Evolutionary conservation across 2,797 vertebrate species (phyloP).

Genomic region (Clarias pachynema): DNA sequence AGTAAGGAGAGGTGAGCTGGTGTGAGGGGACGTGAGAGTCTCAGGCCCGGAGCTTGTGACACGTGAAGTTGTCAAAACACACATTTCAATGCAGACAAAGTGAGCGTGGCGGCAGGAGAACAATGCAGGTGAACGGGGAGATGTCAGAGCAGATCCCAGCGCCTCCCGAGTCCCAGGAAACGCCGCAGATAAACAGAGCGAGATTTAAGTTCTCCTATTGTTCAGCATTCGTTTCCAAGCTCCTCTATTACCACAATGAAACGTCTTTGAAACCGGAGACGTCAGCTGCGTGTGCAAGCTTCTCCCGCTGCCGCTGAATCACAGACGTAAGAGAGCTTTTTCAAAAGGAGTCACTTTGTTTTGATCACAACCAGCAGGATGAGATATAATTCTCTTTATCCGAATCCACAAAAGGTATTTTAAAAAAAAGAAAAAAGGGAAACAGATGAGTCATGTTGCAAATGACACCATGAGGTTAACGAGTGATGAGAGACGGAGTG

Average conservation of each 20-base stretch:
- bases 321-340: slow-evolving; percentile 23
- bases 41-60: slow-evolving; percentile 57
- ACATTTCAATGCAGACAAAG: slow-evolving; percentile 57
- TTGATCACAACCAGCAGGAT: slow-evolving; percentile 36
- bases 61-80: slow-evolving; percentile 74
- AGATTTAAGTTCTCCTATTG: slow-evolving; percentile 68
- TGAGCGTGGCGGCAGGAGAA: slow-evolving; percentile 50
- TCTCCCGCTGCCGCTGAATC: slow-evolving; percentile 51
- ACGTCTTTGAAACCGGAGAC: slow-evolving; percentile 71
- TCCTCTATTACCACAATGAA: slow-evolving; percentile 60
- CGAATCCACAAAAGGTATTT: slow-evolving; percentile 32
- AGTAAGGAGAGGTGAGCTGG: slow-evolving; percentile 6
- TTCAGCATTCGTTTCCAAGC: slow-evolving; percentile 63
- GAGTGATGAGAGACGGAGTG: background rate
- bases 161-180: slow-evolving; percentile 68
- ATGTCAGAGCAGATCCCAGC: slow-evolving; percentile 64
- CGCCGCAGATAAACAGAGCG: slow-evolving; percentile 66
- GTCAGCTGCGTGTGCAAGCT: slow-evolving; percentile 48
- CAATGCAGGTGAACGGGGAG: slow-evolving; percentile 63
- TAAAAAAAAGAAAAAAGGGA: background rate
- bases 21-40: background rate
- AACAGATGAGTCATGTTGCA: background rate
- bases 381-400: slow-evolving; percentile 39
- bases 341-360: slow-evolving; percentile 47
- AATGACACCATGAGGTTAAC: background rate